These are phyloP conservation scores for Lepidotrigona ventralis DNA, from an alignment of 1,140 invertebrate species.

Conservation along the genomic window DNA sequence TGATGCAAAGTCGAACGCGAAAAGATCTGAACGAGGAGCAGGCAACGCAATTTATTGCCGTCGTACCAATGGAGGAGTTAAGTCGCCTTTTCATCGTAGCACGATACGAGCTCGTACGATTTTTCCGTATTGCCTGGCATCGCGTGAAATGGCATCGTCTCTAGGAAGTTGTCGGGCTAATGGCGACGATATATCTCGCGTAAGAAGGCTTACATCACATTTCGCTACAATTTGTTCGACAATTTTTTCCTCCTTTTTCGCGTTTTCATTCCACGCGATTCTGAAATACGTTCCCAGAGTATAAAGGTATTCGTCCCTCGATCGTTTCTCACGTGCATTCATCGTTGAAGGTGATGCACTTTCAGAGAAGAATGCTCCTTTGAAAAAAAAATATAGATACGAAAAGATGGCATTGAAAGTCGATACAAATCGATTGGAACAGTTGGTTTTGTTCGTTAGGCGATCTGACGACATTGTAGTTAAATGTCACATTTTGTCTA, in stretches of 20 bases:
- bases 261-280: not conserved
- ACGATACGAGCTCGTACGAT: not conserved
- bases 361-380: not conserved
- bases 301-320: not conserved
- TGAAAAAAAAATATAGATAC: not conserved
- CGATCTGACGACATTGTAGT: not conserved
- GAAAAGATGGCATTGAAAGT: not conserved
- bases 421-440: not conserved
- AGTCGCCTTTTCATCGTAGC: slow-evolving; percentile 29
- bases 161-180: not conserved
- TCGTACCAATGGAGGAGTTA: slow-evolving; percentile 32
- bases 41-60: slow-evolving; percentile 46
- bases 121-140: not conserved
- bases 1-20: slow-evolving; percentile 11
- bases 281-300: not conserved
- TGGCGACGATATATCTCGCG: slow-evolving; percentile 7
- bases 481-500: too few species aligned
- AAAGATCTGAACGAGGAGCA: not conserved
- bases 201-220: not conserved
- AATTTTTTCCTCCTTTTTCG: not conserved
- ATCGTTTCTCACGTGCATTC: not conserved
- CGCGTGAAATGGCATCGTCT: not conserved
- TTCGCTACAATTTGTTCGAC: slow-evolving; percentile 1
- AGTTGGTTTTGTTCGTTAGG: not conserved
- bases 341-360: not conserved